phyloP scores from a whole-genome alignment of 2,888 invertebrate species.

The Baronia brevicornis region DNA sequence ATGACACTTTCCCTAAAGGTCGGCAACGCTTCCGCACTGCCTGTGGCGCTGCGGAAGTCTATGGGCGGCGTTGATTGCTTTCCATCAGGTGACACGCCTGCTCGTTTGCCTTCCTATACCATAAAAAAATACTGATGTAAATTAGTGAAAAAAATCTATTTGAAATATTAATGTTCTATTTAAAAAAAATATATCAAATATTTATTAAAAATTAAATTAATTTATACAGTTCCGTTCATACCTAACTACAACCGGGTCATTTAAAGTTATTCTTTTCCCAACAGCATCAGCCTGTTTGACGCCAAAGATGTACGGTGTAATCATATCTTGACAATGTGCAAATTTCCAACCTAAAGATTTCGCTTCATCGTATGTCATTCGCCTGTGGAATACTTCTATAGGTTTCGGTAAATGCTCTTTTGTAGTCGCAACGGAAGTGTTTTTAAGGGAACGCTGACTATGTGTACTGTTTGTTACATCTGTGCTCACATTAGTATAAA shows the following conservation, averaged over 20 bases:
- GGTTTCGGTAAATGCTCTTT: conserved; percentile 14
- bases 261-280: conserved; percentile 1
- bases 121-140: too few species aligned
- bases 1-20: too few species aligned
- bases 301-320: conserved; percentile 35
- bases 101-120: too few species aligned
- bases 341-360: conserved; percentile 21
- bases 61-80: too few species aligned
- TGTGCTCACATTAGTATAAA: too few species aligned
- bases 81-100: too few species aligned
- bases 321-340: conserved; percentile 33
- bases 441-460: neutral
- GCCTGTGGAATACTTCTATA: conserved; percentile 24
- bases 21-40: too few species aligned
- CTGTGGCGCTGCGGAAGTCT: too few species aligned
- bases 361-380: conserved; percentile 13
- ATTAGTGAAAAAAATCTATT: too few species aligned
- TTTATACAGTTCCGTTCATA: conserved; percentile 16
- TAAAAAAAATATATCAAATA: neutral
- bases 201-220: neutral
- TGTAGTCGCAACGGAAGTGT: neutral
- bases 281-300: conserved; percentile 20
- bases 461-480: too few species aligned
- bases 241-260: conserved; percentile 27
- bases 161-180: too few species aligned